phyloP scores from a whole-genome alignment of 2,113 vertebrate genomes.

The Dunckerocampus dactyliophorus region DNA sequence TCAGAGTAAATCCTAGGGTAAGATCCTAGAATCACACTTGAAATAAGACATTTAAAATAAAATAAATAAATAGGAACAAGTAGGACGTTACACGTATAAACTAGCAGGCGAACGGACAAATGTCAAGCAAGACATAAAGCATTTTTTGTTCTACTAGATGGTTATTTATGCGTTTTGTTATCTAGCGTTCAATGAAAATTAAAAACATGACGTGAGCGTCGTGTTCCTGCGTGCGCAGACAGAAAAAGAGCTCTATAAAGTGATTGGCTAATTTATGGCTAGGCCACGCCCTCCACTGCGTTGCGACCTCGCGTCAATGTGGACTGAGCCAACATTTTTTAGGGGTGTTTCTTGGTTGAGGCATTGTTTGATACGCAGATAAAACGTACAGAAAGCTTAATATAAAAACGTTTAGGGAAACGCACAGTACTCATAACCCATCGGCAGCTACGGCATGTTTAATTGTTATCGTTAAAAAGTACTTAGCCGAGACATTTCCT shows the following conservation, averaged over 20 bases:
- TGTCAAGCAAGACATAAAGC: too few relatives aligned
- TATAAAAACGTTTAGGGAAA: not conserved
- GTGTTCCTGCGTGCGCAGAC: not conserved
- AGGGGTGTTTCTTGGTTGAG: not conserved
- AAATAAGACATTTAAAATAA: too few relatives aligned
- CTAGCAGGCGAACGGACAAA: too few relatives aligned
- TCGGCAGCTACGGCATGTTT: not conserved
- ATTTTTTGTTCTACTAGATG: too few relatives aligned
- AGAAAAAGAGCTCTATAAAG: too few relatives aligned
- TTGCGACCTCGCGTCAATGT: not conserved
- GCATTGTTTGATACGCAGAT: not conserved
- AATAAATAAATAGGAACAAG: too few relatives aligned
- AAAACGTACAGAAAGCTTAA: not conserved
- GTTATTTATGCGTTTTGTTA: too few relatives aligned
- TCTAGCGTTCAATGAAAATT: too few relatives aligned
- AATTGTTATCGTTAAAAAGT: not conserved
- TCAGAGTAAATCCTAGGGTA: too few relatives aligned
- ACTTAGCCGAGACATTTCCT: not conserved
- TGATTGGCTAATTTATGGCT: not conserved
- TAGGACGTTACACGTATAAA: too few relatives aligned
- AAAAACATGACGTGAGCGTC: too few relatives aligned
- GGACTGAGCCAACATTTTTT: not conserved
- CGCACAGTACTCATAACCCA: fast-evolving
- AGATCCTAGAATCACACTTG: too few relatives aligned
- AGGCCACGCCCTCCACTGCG: not conserved